Conservation (phyloP, 1,140 invertebrate genomes). For the Halesus radiatus region DNA sequence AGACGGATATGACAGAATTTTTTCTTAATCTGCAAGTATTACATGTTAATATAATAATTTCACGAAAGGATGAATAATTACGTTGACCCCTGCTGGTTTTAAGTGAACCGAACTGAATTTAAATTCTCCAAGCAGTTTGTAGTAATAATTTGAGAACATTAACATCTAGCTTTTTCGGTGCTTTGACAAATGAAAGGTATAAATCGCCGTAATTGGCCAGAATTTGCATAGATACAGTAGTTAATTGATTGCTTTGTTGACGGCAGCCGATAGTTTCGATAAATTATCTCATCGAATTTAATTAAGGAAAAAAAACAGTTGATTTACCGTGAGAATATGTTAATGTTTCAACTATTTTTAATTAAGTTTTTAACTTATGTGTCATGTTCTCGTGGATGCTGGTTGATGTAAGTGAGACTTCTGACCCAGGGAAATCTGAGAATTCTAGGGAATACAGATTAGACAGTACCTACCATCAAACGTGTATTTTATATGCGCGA, state of each 20-base stretch:
- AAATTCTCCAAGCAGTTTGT: not conserved
- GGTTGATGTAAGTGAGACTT: too few relatives aligned
- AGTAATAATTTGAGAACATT: not conserved
- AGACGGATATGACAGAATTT: not conserved
- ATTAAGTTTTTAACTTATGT: too few relatives aligned
- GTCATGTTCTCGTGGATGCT: too few relatives aligned
- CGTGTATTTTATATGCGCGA: too few relatives aligned
- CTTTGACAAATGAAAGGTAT: conserved; percentile 10
- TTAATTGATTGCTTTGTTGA: not conserved
- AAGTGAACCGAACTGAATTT: not conserved
- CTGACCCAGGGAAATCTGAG: too few relatives aligned
- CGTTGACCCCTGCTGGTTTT: not conserved
- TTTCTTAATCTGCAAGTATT: not conserved
- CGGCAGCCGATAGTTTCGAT: not conserved
- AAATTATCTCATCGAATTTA: too few relatives aligned
- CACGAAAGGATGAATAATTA: not conserved
- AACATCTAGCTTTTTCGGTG: not conserved
- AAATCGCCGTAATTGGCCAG: not conserved
- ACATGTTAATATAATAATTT: conserved; percentile 8
- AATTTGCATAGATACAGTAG: not conserved
- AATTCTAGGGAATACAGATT: too few relatives aligned
- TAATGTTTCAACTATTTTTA: too few relatives aligned
- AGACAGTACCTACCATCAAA: too few relatives aligned
- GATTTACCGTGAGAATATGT: too few relatives aligned
- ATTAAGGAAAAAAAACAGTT: too few relatives aligned